phyloP scores from a whole-genome alignment of 2,888 invertebrate species.

The Mythimna loreyi region DNA sequence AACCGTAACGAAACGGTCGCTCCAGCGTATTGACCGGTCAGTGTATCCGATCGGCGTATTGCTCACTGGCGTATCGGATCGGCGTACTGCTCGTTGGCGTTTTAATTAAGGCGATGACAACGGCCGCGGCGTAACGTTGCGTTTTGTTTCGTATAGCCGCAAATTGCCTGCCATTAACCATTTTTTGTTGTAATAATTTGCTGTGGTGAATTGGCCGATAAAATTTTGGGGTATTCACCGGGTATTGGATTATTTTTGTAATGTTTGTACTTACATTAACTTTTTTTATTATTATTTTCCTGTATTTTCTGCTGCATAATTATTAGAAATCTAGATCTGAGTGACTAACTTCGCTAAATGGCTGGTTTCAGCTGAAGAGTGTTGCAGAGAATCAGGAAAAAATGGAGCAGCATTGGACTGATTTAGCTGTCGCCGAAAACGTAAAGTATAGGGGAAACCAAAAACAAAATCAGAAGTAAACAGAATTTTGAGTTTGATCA shows the following conservation, averaged over 20 bases:
- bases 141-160: slow-evolving; percentile 58
- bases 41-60: slow-evolving; percentile 57
- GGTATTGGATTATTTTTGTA: slow-evolving; percentile 11
- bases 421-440: too few relatives aligned
- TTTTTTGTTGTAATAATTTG: slow-evolving; percentile 56
- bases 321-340: too few relatives aligned
- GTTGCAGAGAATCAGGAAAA: too few relatives aligned
- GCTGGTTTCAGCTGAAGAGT: too few relatives aligned
- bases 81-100: slow-evolving; percentile 56
- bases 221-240: slow-evolving; percentile 13
- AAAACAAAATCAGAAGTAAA: too few relatives aligned
- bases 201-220: slow-evolving; percentile 40
- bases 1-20: slow-evolving; percentile 49
- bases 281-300: background rate
- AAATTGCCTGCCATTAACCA: slow-evolving; percentile 54
- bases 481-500: too few relatives aligned
- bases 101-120: slow-evolving; percentile 65
- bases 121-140: slow-evolving; percentile 50
- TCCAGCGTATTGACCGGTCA: slow-evolving; percentile 6
- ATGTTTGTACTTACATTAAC: background rate
- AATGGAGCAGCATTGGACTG: too few relatives aligned
- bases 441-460: too few relatives aligned
- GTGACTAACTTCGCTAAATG: too few relatives aligned
- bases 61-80: slow-evolving; percentile 55
- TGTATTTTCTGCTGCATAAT: background rate